Percentiles rank a stretch among this genome's conserved stretches.
Evolutionary conservation across 1,140 invertebrate genomes (phyloP).

Genomic region (Odontomachus brunneus): DNA sequence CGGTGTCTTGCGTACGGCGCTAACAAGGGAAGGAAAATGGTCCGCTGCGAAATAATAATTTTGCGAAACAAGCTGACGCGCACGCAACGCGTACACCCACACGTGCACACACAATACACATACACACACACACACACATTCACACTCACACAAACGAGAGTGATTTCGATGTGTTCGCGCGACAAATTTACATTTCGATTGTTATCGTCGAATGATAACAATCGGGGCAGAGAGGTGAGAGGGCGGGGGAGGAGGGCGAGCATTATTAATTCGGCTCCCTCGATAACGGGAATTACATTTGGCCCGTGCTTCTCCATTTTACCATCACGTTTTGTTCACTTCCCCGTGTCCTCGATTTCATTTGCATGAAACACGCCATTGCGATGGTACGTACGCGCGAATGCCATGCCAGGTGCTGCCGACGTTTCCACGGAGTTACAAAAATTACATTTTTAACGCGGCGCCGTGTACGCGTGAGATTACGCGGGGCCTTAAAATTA

Average conservation of each 20-base stretch:
- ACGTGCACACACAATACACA: no score
- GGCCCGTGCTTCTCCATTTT: conserved; percentile 41
- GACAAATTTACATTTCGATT: conserved; percentile 56
- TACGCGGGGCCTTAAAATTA: background rate
- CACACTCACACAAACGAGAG: background rate
- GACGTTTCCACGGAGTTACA: conserved; percentile 35
- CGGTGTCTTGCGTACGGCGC: background rate
- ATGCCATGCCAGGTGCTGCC: conserved; percentile 21
- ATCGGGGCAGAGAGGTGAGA: conserved; percentile 7
- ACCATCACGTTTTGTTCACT: conserved; percentile 41
- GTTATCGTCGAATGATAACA: conserved; percentile 41
- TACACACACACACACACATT: no score
- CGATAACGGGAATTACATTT: conserved; percentile 55
- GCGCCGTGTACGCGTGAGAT: conserved; percentile 1
- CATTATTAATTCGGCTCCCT: conserved; percentile 51
- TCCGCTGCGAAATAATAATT: conserved; percentile 32
- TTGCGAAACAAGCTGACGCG: conserved; percentile 24
- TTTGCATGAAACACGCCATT: conserved; percentile 56
- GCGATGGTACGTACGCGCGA: conserved; percentile 13
- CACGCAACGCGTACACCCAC: no score
- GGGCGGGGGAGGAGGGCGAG: background rate
- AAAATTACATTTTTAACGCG: conserved; percentile 46
- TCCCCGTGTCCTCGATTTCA: conserved; percentile 50
- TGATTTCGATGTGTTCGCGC: conserved; percentile 11
- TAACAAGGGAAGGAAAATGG: background rate